A percentile compares a stretch with the other conserved stretches of the same genome.
These are phyloP conservation scores for Drosophila ochracea DNA, from an alignment of 2,888 invertebrate species.

Conservation along the genomic window DNA sequence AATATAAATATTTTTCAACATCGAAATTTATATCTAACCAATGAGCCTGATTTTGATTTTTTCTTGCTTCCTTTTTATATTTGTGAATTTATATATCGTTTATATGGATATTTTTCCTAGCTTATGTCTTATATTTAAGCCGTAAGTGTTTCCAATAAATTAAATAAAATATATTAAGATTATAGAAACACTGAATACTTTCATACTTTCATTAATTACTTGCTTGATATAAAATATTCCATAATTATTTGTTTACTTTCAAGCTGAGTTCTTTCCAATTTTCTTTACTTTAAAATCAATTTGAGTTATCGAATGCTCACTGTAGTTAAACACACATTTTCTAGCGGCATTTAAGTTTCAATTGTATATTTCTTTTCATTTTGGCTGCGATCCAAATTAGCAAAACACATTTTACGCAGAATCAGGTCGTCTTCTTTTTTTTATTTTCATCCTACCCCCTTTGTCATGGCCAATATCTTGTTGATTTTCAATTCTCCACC, in stretches of 20 bases:
- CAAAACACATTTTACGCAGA: constrained; percentile 61
- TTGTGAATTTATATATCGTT: neutral
- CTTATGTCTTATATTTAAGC: neutral
- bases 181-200: neutral
- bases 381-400: constrained; percentile 75
- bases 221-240: neutral
- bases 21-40: neutral
- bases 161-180: neutral
- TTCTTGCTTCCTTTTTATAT: neutral
- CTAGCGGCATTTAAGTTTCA: constrained; percentile 33
- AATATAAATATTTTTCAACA: neutral
- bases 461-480: constrained; percentile 42
- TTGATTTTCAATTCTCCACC: constrained; percentile 66
- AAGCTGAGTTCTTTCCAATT: neutral
- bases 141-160: too few relatives aligned
- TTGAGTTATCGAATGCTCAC: constrained; percentile 43
- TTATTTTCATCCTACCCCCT: constrained; percentile 6
- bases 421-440: constrained; percentile 30
- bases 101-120: neutral
- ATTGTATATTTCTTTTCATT: constrained; percentile 62
- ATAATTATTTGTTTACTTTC: neutral
- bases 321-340: constrained; percentile 49
- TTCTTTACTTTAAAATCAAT: neutral
- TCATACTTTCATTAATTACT: neutral
- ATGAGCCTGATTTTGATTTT: neutral